Evolutionary conservation across 2,113 vertebrate genomes (phyloP).

Genomic region (Sander vitreus): DNA sequence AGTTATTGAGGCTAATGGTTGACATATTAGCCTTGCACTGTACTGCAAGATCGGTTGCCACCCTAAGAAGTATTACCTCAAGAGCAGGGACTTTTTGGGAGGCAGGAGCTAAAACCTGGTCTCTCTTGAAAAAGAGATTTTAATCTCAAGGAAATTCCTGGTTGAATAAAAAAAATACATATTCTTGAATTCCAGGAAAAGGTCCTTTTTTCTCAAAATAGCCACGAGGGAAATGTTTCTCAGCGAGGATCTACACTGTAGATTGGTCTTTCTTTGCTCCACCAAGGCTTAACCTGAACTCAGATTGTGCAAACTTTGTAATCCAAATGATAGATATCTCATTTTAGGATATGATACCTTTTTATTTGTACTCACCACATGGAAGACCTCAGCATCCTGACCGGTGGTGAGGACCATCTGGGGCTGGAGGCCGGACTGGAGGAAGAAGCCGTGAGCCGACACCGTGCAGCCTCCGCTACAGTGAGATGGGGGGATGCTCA

Average conservation of each 20-base stretch:
- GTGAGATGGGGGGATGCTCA: constrained; percentile 43
- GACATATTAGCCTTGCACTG: not conserved
- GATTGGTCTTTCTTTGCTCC: not conserved
- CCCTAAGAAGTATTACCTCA: not conserved
- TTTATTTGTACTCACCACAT: constrained; percentile 90
- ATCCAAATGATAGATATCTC: not conserved
- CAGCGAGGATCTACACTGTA: not conserved
- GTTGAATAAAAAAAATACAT: no score
- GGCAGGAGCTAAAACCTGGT: no score
- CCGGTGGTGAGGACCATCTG: constrained; percentile 92
- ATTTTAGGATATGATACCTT: not conserved
- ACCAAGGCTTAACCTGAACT: not conserved
- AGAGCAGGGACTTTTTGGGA: not conserved
- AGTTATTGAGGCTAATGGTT: no score
- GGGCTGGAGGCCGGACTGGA: constrained; percentile 92
- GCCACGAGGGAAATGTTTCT: not conserved
- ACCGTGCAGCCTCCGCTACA: constrained; percentile 95
- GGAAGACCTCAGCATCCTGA: constrained; percentile 88
- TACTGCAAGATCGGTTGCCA: not conserved
- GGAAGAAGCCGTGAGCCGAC: constrained; percentile 90
- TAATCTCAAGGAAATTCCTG: no score
- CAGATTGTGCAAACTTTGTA: not conserved
- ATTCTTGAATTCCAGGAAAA: not conserved
- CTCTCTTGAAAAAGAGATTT: no score
- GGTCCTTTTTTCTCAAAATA: not conserved